Evolutionary conservation across 2,797 vertebrate species (phyloP).

Genomic region (Cygnus olor): DNA sequence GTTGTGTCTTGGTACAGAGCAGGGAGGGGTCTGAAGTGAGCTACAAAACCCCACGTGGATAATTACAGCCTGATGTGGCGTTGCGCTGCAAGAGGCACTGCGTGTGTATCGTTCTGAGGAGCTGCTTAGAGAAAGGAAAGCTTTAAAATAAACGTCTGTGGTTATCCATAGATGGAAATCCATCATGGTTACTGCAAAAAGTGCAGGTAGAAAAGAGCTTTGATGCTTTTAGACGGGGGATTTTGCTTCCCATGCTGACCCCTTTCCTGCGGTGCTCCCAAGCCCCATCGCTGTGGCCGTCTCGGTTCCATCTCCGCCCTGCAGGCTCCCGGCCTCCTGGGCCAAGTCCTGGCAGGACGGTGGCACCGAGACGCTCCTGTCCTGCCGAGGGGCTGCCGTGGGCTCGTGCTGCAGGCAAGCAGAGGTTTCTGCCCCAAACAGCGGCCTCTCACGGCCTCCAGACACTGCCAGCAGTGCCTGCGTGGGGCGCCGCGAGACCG

Average conservation of each 20-base stretch:
- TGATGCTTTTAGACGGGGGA: fast-evolving
- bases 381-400: fast-evolving
- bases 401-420: neutral
- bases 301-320: fast-evolving
- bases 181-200: neutral
- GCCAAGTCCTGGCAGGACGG: fast-evolving
- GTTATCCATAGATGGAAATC: neutral
- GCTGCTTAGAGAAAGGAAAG: neutral
- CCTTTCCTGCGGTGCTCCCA: neutral
- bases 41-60: fast-evolving
- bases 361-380: neutral
- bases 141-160: fast-evolving
- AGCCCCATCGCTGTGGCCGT: fast-evolving
- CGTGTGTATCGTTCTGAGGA: fast-evolving
- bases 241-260: neutral
- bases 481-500: too few relatives aligned
- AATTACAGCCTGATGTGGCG: too few relatives aligned
- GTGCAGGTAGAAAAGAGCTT: fast-evolving
- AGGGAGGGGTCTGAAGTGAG: neutral
- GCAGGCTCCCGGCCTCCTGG: neutral
- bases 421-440: neutral
- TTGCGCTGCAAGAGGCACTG: neutral
- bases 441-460: too few relatives aligned
- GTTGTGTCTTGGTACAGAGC: neutral
- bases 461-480: too few relatives aligned